Conservation (phyloP, 30 jellyfish, hydroid and myxozoan genomes). For the Morbakka virulenta region DNA sequence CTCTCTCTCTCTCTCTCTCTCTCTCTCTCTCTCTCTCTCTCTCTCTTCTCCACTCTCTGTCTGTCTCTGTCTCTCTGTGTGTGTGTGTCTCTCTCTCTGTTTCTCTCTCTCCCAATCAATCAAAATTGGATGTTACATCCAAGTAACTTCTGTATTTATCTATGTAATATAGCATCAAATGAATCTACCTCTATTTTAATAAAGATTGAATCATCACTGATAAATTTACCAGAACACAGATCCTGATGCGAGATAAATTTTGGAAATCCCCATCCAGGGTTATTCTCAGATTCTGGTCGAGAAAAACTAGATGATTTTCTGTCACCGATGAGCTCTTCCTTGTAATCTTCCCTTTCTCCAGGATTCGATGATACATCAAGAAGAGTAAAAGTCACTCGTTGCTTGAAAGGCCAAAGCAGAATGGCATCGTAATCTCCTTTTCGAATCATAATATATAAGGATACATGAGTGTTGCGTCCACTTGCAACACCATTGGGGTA, state of each 20-base stretch:
- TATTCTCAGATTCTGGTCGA: constrained; percentile 48
- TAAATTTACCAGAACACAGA: constrained; percentile 37
- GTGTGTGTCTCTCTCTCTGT: no score
- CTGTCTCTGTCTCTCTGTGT: no score
- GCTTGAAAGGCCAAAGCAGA: constrained; percentile 76
- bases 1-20: no score
- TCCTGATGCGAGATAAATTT: constrained; percentile 53
- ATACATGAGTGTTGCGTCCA: constrained; percentile 62
- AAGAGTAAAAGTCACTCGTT: constrained; percentile 45
- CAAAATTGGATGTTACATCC: no score
- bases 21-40: no score
- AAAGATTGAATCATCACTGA: constrained; percentile 56
- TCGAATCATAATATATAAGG: constrained; percentile 55
- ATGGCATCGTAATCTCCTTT: constrained; percentile 64
- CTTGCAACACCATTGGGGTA: constrained; percentile 72
- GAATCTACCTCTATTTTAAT: constrained; percentile 57
- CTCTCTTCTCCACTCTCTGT: no score
- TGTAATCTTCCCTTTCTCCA: neutral
- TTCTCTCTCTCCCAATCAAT: no score
- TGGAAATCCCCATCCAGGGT: constrained; percentile 96
- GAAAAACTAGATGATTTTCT: constrained; percentile 60
- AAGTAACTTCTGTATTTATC: no score
- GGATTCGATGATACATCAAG: constrained; percentile 22
- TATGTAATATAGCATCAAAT: constrained; percentile 34
- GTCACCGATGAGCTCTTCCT: constrained; percentile 63